Evolutionary conservation across 2,888 invertebrate species (phyloP).

Genomic region (Watsonalla binaria): DNA sequence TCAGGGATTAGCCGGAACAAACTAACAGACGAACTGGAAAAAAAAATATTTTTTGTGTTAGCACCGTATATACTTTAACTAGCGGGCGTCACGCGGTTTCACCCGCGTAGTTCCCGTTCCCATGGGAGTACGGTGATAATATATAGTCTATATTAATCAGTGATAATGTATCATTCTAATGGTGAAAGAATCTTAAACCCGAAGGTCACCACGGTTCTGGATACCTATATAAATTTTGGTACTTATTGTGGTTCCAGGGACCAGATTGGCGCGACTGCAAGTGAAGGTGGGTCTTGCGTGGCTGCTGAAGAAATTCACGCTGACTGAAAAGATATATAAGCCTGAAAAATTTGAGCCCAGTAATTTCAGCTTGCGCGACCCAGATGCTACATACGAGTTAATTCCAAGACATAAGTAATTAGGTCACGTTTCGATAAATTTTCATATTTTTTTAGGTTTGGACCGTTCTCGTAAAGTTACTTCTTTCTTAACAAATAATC

Average conservation of each 20-base stretch:
- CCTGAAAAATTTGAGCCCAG: conserved; percentile 36
- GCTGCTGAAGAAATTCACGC: conserved; percentile 36
- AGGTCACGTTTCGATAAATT: background rate
- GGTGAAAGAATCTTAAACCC: no score
- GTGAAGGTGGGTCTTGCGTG: conserved; percentile 37
- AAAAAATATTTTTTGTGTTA: no score
- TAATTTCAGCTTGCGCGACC: conserved; percentile 35
- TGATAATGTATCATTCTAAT: no score
- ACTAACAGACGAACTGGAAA: no score
- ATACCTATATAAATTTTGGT: no score
- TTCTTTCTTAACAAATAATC: background rate
- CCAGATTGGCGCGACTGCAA: conserved; percentile 43
- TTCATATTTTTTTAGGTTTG: background rate
- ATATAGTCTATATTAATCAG: no score
- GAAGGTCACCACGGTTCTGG: no score
- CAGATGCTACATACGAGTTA: conserved; percentile 26
- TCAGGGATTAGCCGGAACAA: no score
- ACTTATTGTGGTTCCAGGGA: conserved; percentile 30
- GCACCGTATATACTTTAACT: no score
- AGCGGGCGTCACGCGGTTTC: no score
- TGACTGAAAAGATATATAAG: conserved; percentile 26
- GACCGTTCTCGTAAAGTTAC: background rate
- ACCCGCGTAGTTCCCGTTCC: no score
- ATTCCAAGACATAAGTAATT: conserved; percentile 16
- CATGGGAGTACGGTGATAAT: no score